Percentiles rank a stretch among this genome's conserved stretches.
Conservation (phyloP, 2,888 invertebrate genomes). For the Phengaris alcon region DNA sequence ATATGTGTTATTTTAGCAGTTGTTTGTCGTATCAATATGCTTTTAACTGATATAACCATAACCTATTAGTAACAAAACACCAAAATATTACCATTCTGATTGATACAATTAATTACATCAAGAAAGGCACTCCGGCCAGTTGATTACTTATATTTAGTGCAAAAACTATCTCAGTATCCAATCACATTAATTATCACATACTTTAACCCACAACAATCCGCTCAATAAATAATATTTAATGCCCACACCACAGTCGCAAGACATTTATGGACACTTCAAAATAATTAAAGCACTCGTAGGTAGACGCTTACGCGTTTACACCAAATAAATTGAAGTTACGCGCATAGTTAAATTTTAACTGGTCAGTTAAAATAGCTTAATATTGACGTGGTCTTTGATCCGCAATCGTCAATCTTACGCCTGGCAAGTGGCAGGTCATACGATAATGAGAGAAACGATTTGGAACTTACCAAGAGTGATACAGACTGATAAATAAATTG, state of each 20-base stretch:
- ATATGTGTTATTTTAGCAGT: too few species aligned
- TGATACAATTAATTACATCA: too few species aligned
- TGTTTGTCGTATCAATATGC: too few species aligned
- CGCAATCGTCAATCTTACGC: background rate
- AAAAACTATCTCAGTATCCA: background rate
- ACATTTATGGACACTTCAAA: slow-evolving; percentile 44
- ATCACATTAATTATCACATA: slow-evolving; percentile 29
- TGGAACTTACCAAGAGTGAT: background rate
- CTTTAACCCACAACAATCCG: slow-evolving; percentile 5
- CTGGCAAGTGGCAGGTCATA: background rate
- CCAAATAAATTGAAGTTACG: slow-evolving; percentile 30
- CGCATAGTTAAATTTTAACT: slow-evolving; percentile 4
- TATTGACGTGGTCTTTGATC: slow-evolving; percentile 14
- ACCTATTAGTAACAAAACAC: too few species aligned
- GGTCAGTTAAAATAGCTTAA: background rate
- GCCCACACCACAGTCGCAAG: slow-evolving; percentile 35
- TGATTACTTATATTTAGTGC: background rate
- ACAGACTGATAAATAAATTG: too few species aligned
- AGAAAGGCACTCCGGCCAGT: background rate
- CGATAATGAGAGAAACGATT: background rate
- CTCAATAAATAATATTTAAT: slow-evolving; percentile 29
- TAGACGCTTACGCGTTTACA: slow-evolving; percentile 3
- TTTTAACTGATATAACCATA: too few species aligned
- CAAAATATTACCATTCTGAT: background rate
- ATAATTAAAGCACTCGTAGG: slow-evolving; percentile 40